Conservation (phyloP, 2,797 vertebrate genomes). For the Syngnathus acus region DNA sequence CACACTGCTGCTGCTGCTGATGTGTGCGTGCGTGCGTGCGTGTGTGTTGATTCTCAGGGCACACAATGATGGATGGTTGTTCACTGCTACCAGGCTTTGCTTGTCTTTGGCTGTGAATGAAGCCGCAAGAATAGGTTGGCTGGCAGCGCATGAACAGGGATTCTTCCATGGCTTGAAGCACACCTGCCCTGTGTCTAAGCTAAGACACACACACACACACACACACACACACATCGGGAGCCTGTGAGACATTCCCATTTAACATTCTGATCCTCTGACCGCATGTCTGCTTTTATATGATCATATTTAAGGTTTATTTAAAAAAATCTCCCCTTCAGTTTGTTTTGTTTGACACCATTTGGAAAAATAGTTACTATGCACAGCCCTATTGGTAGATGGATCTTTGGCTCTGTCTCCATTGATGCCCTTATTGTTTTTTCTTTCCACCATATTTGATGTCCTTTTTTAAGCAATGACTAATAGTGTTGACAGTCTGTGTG, state of each 20-base stretch:
- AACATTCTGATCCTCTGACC: conserved; percentile 70
- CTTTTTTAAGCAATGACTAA: conserved; percentile 6
- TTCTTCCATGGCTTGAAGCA: conserved; percentile 46
- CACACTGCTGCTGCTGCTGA: conserved; percentile 41
- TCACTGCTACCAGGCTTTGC: conserved; percentile 34
- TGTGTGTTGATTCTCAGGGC: conserved; percentile 14
- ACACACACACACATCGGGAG: conserved; percentile 16
- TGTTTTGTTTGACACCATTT: conserved; percentile 35
- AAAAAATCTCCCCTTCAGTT: conserved; percentile 46
- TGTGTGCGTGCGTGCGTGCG: neutral
- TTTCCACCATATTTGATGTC: conserved; percentile 18
- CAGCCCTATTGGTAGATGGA: conserved; percentile 14
- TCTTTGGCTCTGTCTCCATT: conserved; percentile 14
- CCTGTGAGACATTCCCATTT: conserved; percentile 62
- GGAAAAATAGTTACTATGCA: neutral
- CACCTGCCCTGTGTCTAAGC: conserved; percentile 60
- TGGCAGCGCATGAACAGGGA: conserved; percentile 40
- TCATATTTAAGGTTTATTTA: conserved; percentile 51
- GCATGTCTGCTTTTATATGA: conserved; percentile 70
- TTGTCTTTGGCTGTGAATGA: conserved; percentile 23
- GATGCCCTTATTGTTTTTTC: conserved; percentile 11
- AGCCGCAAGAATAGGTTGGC: conserved; percentile 32
- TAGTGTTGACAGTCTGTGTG: conserved; percentile 6
- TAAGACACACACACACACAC: conserved; percentile 22
- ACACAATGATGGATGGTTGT: conserved; percentile 48